Base-by-base conservation (phyloP, 2,113 vertebrate genomes). In the Pogona vitticeps region DNA sequence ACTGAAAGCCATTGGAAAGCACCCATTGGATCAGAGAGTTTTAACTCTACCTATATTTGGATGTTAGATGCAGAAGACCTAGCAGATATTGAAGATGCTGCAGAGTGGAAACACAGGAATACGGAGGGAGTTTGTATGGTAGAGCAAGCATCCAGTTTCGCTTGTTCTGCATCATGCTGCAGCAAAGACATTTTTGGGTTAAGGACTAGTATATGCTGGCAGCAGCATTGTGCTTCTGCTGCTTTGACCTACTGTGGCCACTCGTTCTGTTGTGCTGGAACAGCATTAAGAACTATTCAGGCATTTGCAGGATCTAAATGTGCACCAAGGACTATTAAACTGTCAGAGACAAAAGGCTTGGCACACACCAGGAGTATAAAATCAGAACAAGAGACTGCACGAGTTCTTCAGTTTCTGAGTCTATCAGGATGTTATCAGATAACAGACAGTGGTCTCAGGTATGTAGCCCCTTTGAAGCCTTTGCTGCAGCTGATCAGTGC, bases 351-450 rank as follows among this genome's bases (percentile, higher is more conserved):
- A 91, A 96, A 91, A 90, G 96, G 96, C 95, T 93, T 89, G 40
- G 65, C 89, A 78, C 96, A 96, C 94, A 93, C 95, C 88, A 95
- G 95, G 93, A 96, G 91, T 92, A 95, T 96, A 80, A 96, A 96
- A 88, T 94, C 96, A 93, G 96, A 94, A 63, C 96, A 97, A 92
- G 96, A 96, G 95, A 94, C 92, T 80, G 97, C 94, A 59, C 97
- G 98, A 87, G 93, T 96, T 28, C 97, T 99, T 92, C 96, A 95
- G 82, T 99, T 99, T 93, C 98, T 99, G 96, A 99, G 99, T 91
- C 96, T 99, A 82, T 99, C 99, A 65, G 99, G 99, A 93, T 99
- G 99, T 95, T 98, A 97, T 88, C 98, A 98, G 95, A 95, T 99
- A 95, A 99, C 99, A 92, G 99, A 99, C 89, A 95, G 96, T 88